Base-by-base conservation (phyloP, 2,888 invertebrate genomes). In the Amitus sp. region DNA sequence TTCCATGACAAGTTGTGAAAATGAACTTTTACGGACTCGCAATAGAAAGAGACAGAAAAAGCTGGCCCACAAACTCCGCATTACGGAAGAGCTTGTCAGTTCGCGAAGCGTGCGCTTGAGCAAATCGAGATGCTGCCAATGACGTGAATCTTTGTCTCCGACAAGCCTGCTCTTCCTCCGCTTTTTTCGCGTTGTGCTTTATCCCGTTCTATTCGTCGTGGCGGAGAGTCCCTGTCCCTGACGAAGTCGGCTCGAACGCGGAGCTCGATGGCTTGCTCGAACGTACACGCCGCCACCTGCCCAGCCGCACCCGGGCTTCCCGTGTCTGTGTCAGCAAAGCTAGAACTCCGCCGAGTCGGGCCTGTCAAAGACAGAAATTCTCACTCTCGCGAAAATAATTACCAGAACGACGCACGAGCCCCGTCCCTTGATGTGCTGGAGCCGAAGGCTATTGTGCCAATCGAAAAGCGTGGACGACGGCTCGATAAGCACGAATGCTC, bases 381-480 rank as follows among this genome's bases (percentile, higher is more conserved):
- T 77, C 78, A 73, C 76, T 78, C 76, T 73, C 75, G 75, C 72
- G 78, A 80, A 79, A 80, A 79, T 80, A 80, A 80, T 79, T 80
- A 78, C 73, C 72, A 52, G 50, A 57, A 62, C 56, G 60, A 51
- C 64, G 59, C 62, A 57, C 64, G 64, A 60, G 64, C 54, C 47
- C 60, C 50, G 19, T 49, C 52, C 52, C 30, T 30, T 27, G 52
- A 19, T 42, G 42, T 61, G 48, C 62, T 55, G 62, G 55, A 67
- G 65, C 69, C 67, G 65, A 68, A 65, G 66, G 68, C 74, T 68
- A 77, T 78, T 78, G 75, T 76, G 74, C 74, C 75, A 73, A 74
- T 75, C 73, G 73, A 37, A 71, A 71, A 73, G 69, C 56, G 54
- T 69, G 64, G 47, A 49, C 53, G 65, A 62, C 65, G 70, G 68